Base-by-base conservation (phyloP, 2,113 vertebrate genomes). In the Edolisoma coerulescens region DNA sequence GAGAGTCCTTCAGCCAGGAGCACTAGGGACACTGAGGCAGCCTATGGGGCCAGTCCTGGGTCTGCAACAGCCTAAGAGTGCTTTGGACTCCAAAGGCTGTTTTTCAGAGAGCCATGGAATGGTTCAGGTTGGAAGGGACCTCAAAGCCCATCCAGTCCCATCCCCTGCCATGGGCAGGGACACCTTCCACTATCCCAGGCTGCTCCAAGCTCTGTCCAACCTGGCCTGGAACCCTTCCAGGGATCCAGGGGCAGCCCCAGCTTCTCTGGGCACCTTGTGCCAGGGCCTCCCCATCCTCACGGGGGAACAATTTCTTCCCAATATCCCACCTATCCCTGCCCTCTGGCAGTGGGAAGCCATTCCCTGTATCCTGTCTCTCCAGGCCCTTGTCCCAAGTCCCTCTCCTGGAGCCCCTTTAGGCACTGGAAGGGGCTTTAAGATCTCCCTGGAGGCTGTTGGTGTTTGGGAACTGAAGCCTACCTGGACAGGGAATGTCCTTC, bases 401-500 rank as follows among this genome's bases (percentile, higher is more conserved):
- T 61, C 54, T 74, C 23, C 4, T 52, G 27, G 13, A 81, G 33
- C 27, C 37, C 33, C 20, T 75, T 60, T 12, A 75, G 53, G 45
- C 28, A 1, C 13, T 45, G 39, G 16, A n/a, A n/a, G 28, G 28
- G 9, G 16, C n/a, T 75, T 14, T 24, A 7, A 68, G 47, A 2
- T 75, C 30, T 73, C 27, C 35, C 15, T 50, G 18, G 32, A 65
- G 21, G 35, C n/a, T 52, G 35, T 37, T 19, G 19, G 16, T 32
- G 15, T 59, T 70, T 57, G 50, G n/a, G 88, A 93, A 53, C 65
- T 76, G 60, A 97, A 89, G 53, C 91, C 94, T 64, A 84, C 93
- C 39, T 95, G 87, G 96, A 97, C 59, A 47, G 18, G 8, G 30
- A 71, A 59, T 23, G 3, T 44, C 27, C 16, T 47, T 74, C 37